Percentiles rank a stretch among this genome's conserved stretches.
Conservation (phyloP, 2,113 vertebrate genomes). For the Brienomyrus longianalis region DNA sequence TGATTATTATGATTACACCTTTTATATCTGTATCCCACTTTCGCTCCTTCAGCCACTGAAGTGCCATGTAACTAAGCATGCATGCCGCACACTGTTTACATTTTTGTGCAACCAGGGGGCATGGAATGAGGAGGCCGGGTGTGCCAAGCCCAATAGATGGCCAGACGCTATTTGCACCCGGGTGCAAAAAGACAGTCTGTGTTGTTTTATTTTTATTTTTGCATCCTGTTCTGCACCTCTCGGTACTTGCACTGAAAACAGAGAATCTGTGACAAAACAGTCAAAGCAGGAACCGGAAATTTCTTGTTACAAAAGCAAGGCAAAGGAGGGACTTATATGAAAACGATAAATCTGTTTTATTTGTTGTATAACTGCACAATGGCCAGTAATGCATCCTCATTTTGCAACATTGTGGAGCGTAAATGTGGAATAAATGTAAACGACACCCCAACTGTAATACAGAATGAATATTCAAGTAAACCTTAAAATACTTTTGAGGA, state of each 20-base stretch:
- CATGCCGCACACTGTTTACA: background rate
- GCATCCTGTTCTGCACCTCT: background rate
- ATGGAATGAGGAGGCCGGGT: background rate
- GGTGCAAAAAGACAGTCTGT: background rate
- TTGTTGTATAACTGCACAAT: background rate
- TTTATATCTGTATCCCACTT: background rate
- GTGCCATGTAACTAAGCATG: background rate
- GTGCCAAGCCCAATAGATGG: background rate
- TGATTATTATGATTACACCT: background rate
- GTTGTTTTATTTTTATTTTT: background rate
- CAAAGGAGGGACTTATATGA: background rate
- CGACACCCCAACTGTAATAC: background rate
- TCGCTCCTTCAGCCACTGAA: background rate
- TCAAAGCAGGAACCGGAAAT: background rate
- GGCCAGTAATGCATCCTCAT: background rate
- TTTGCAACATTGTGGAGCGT: background rate
- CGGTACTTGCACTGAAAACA: background rate
- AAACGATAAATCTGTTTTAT: background rate
- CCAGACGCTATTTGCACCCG: background rate
- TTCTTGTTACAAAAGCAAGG: background rate
- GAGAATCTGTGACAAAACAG: background rate
- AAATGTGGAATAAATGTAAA: background rate
- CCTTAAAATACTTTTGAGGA: background rate
- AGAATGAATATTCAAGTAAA: background rate
- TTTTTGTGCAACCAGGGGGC: background rate